Base-by-base conservation (phyloP, 2,113 vertebrate species). In the Thomomys bottae region DNA sequence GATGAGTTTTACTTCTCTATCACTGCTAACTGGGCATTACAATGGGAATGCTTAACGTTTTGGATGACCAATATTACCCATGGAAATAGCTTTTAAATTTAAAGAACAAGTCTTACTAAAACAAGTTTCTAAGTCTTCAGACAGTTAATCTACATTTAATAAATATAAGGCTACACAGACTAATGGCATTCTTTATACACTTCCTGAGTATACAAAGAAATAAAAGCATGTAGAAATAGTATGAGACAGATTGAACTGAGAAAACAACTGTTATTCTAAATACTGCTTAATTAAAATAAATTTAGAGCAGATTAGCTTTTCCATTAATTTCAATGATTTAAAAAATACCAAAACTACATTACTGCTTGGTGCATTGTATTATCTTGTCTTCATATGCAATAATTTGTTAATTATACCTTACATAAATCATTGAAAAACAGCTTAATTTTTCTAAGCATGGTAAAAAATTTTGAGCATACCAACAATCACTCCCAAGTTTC, bases 381-480 rank as follows among this genome's bases (percentile, higher is more conserved):
- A 96, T 95, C 88, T 96, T 97, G 95, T 97, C 95, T 96, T 96
- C 91, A 92, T 95, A 94, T 81, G 88, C 90, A 96, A 91, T 94
- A 95, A 97, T 97, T 97, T 97, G 94, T 97, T 97, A 97, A 98
- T 95, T 95, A 94, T 28, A 96, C 85, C 96, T 97, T 96, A 92
- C 88, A 96, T 96, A 97, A 97, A 97, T 97, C 96, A 97, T 66
- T 0, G 0, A 72, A 96, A 97, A 96, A 88, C 72, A 95, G 84
- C 26, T 96, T 95, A 93, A 96, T 96, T 93, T 97, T 79, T 95
- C 66, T 45, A 90, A 94, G 54, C 45, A 79, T 15, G 0, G 64
- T 84, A 80, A 87, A 96, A 96, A 96, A 97, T 96, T 78, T 32
- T 75, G 90, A 97, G 78, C 45, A 59, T 95, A 94, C 81, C 49